Percentiles rank a stretch among this genome's conserved stretches.
Evolutionary conservation across 2,888 invertebrate genomes (phyloP).

Genomic region (Tryphoninae sp.): DNA sequence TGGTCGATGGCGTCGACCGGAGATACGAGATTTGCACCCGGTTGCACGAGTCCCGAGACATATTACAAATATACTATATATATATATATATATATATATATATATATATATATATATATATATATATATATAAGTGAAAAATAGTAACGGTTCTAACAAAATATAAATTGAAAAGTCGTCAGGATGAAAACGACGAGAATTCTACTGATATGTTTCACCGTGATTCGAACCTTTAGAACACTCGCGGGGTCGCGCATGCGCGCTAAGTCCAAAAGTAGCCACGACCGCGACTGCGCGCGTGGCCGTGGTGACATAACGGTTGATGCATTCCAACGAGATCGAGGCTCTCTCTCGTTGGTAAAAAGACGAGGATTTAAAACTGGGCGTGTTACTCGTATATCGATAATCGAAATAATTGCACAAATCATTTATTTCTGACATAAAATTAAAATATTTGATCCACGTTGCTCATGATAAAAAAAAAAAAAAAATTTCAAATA

Average conservation of each 20-base stretch:
- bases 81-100: not conserved
- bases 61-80: not conserved
- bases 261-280: slow-evolving; percentile 25
- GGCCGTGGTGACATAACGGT: slow-evolving; percentile 74
- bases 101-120: not conserved
- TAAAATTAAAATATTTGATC: not conserved
- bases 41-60: slow-evolving; percentile 37
- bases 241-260: not conserved
- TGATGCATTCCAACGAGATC: slow-evolving; percentile 71
- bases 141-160: not conserved
- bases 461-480: not conserved
- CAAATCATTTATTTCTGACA: not conserved
- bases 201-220: not conserved
- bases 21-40: slow-evolving; percentile 54
- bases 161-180: slow-evolving; percentile 1
- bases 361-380: slow-evolving; percentile 32
- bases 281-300: slow-evolving; percentile 55
- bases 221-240: slow-evolving; percentile 4
- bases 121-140: not conserved
- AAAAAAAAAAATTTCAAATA: not conserved
- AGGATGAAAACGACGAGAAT: slow-evolving; percentile 28
- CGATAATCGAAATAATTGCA: not conserved
- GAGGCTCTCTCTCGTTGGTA: slow-evolving; percentile 51
- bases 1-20: slow-evolving; percentile 50
- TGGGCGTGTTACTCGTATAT: slow-evolving; percentile 8